phyloP scores from a whole-genome alignment of 2,888 invertebrate genomes.

The Torymus aiolomorphi region DNA sequence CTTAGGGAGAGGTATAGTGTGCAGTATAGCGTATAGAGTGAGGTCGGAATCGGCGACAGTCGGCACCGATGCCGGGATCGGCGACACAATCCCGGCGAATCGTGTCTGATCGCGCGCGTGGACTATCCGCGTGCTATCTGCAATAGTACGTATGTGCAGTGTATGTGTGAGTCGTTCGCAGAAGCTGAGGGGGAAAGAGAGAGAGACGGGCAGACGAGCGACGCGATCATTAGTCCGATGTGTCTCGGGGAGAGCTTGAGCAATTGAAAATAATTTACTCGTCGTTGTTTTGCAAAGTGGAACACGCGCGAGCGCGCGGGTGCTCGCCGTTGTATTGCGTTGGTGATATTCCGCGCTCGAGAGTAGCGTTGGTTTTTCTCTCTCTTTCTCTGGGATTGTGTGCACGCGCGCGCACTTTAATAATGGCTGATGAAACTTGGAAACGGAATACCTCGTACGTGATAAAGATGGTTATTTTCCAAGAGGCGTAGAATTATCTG shows the following conservation, averaged over 20 bases:
- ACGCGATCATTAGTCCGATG: constrained; percentile 55
- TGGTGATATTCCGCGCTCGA: no score
- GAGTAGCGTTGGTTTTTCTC: constrained; percentile 16
- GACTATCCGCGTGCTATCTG: no score
- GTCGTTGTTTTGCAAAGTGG: constrained; percentile 52
- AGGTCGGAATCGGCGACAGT: constrained; percentile 35
- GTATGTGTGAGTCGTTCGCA: no score
- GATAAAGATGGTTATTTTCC: constrained; percentile 8
- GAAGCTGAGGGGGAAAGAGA: no score
- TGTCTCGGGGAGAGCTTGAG: constrained; percentile 49
- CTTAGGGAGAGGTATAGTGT: constrained; percentile 50
- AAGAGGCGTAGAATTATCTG: not conserved
- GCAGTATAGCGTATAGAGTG: not conserved
- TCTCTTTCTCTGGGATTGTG: not conserved
- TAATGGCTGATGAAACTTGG: constrained; percentile 23
- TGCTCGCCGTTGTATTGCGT: not conserved
- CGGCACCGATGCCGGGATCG: no score
- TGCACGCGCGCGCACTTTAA: constrained; percentile 3
- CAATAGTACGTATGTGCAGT: not conserved
- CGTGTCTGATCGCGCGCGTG: constrained; percentile 34
- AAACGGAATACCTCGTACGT: not conserved
- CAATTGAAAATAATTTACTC: constrained; percentile 58
- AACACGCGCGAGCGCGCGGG: constrained; percentile 11
- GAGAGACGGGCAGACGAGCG: constrained; percentile 1
- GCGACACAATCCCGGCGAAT: constrained; percentile 11